Conservation (phyloP, 1,140 invertebrate species). For the Zophobas atratus region DNA sequence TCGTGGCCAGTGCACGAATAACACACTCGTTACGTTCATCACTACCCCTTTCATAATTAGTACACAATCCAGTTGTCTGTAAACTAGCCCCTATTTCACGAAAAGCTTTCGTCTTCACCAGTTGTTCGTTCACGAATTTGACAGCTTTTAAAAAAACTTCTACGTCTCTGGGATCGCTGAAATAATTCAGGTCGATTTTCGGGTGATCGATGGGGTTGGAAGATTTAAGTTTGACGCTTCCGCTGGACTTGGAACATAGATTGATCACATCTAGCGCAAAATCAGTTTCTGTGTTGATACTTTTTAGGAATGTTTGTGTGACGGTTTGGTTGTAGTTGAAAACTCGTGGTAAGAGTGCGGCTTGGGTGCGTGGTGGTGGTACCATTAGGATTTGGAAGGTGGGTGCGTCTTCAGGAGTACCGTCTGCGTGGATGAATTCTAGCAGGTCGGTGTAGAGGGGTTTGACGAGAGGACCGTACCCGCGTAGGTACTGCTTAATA, state of each 20-base stretch:
- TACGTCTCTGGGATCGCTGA: conserved; percentile 74
- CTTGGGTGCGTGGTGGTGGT: too few species aligned
- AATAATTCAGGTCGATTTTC: conserved; percentile 84
- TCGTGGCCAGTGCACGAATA: conserved; percentile 59
- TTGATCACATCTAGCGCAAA: conserved; percentile 53
- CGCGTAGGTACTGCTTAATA: too few species aligned
- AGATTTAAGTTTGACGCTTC: conserved; percentile 78
- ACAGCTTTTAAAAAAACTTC: conserved; percentile 65
- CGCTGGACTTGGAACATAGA: conserved; percentile 81
- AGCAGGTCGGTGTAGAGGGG: too few species aligned
- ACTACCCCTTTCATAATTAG: conserved; percentile 9
- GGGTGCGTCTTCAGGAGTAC: too few species aligned
- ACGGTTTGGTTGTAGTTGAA: too few species aligned
- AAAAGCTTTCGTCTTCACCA: conserved; percentile 75
- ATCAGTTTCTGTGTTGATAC: conserved; percentile 33
- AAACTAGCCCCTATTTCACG: conserved; percentile 73
- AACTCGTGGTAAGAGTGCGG: too few species aligned
- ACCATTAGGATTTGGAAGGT: too few species aligned
- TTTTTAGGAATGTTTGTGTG: conserved; percentile 38
- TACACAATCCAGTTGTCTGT: conserved; percentile 75
- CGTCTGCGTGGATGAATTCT: too few species aligned
- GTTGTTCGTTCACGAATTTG: conserved; percentile 68
- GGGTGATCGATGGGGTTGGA: conserved; percentile 84
- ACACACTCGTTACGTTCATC: conserved; percentile 63
- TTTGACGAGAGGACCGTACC: too few species aligned